phyloP scores from a whole-genome alignment of 2,113 vertebrate genomes.

The Campylomormyrus tamandua region DNA sequence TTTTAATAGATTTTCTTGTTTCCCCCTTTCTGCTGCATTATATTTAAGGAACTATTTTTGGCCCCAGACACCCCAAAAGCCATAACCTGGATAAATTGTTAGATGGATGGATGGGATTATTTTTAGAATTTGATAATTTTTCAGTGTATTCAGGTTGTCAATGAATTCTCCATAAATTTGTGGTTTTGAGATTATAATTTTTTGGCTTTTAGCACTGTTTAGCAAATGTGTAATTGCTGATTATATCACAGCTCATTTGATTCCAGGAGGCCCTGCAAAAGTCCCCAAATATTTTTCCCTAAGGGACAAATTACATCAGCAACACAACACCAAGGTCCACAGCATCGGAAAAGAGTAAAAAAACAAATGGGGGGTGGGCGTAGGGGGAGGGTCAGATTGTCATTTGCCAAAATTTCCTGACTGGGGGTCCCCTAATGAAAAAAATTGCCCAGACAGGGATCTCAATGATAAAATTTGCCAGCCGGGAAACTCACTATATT shows the following conservation, averaged over 20 bases:
- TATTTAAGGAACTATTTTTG: not conserved
- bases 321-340: not conserved
- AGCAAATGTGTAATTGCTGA: not conserved
- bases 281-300: not conserved
- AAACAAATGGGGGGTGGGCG: not conserved
- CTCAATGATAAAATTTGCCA: not conserved
- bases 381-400: not conserved
- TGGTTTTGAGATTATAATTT: not conserved
- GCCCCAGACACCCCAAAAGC: not conserved
- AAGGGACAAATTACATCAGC: not conserved
- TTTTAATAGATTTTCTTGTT: not conserved
- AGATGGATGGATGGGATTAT: not conserved
- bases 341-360: not conserved
- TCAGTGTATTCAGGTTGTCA: not conserved
- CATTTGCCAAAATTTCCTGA: not conserved
- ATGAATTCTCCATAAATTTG: not conserved
- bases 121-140: not conserved
- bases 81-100: not conserved
- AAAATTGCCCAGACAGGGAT: not conserved
- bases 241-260: not conserved
- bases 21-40: not conserved
- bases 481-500: not conserved
- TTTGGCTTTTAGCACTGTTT: not conserved
- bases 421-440: not conserved
- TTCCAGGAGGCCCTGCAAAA: not conserved